Base-by-base conservation (phyloP, 1,140 invertebrate genomes). In the Apis florea region DNA sequence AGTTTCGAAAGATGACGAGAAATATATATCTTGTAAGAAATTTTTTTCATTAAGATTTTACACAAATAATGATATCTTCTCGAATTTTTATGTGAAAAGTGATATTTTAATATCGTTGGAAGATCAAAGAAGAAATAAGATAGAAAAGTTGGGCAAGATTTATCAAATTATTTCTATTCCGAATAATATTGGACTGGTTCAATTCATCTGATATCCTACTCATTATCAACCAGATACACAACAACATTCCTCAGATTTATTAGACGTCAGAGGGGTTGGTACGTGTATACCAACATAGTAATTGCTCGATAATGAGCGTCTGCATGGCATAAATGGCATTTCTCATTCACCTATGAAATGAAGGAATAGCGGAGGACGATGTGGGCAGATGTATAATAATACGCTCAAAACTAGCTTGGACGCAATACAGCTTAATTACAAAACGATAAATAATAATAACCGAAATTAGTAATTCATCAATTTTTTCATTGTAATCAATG, bases 281-380 rank as follows among this genome's bases (percentile, higher is more conserved):
- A 24, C 17, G 31, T 8, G 63, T 49, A 51, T 40, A 67, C 3
- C 31, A 53, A 40, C 63, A 21, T 9, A 10, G 74, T 81, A 81
- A 81, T 81, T 67, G 51, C n/a, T 47, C 8, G 54, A 81, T 75
- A 75, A 81, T 64, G 61, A 81, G 24, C 79, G 63, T 56, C 70
- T 67, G 58, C 63, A 56, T 49, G 21, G 63, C 24, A 75, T 49
- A 67, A 81, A 81, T 68, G 71, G 61, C 63, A 75, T 81, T 81
- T 67, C 79, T 68, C 79, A 21, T 66, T 75, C 79, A 54, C 47
- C 53, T 75, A 58, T 75, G 63, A 81, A 75, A 74, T 19, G 79
- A 75, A 68, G 79, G 63, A 67, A 75, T 81, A 67, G 66, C 19
- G 19, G 53, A 67, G 71, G 26, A 72, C 19, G 68, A 26, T 54